Evolutionary conservation across 2,888 invertebrate species (phyloP).

Genomic region (Thysanoteuthis rhombus): DNA sequence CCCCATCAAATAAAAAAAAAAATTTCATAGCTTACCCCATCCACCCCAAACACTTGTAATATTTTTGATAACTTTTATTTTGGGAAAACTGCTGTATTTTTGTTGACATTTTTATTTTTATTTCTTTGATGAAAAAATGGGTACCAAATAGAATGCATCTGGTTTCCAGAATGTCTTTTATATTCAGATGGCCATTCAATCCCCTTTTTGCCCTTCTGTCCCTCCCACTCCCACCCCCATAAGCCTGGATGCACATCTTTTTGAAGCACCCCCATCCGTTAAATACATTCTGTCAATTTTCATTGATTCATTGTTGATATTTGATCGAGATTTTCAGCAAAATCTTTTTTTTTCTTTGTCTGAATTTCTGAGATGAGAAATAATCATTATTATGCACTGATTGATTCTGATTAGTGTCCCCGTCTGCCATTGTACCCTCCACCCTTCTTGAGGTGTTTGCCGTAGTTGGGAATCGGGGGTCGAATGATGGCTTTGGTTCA

Average conservation of each 20-base stretch:
- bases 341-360: no score
- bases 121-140: background rate
- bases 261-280: background rate
- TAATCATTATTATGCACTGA: no score
- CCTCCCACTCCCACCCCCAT: background rate
- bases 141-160: conserved; percentile 21
- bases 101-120: no score
- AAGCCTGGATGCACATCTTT: background rate
- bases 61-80: conserved; percentile 18
- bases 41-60: background rate
- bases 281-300: background rate
- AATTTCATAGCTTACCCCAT: background rate
- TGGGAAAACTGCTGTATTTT: conserved; percentile 1
- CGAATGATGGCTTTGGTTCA: no score
- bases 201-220: no score
- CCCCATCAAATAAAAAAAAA: background rate
- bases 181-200: background rate
- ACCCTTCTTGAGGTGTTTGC: no score
- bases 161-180: background rate
- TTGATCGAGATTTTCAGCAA: background rate
- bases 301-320: background rate
- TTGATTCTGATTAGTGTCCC: no score
- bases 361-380: no score
- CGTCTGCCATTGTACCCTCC: no score
- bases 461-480: no score